Percentiles rank a stretch among this genome's conserved stretches.
Conservation (phyloP, 2,888 invertebrate genomes). For the Cordilura impudica region DNA sequence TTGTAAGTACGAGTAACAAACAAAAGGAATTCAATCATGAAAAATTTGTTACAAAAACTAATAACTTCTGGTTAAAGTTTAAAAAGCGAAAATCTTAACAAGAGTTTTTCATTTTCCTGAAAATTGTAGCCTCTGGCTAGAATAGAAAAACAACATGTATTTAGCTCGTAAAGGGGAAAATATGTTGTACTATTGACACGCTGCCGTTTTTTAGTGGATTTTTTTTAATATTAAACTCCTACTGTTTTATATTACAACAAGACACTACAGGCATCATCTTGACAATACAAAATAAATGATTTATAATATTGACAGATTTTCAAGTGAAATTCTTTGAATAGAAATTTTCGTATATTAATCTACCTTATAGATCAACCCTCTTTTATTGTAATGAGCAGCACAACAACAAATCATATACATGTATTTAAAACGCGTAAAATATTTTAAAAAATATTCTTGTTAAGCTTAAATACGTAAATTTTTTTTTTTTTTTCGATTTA, state of each 20-base stretch:
- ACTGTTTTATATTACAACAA: slow-evolving; percentile 63
- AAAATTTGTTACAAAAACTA: slow-evolving; percentile 6
- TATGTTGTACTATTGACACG: background rate
- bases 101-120: slow-evolving; percentile 49
- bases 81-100: slow-evolving; percentile 24
- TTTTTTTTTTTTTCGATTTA: background rate
- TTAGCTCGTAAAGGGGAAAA: slow-evolving; percentile 28
- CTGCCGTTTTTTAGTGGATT: slow-evolving; percentile 30
- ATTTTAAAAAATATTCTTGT: slow-evolving; percentile 28
- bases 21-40: slow-evolving; percentile 23
- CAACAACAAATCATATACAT: background rate
- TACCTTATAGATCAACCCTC: slow-evolving; percentile 43
- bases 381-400: background rate
- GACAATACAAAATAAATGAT: slow-evolving; percentile 54
- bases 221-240: slow-evolving; percentile 66
- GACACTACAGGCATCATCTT: slow-evolving; percentile 52
- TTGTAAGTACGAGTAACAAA: slow-evolving; percentile 34
- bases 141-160: background rate
- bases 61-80: background rate
- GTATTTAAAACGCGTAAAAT: slow-evolving; percentile 54
- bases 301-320: slow-evolving; percentile 60
- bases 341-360: no score
- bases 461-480: background rate
- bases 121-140: slow-evolving; percentile 41
- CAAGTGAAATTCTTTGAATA: slow-evolving; percentile 33